Evolutionary conservation across 30 jellyfish, hydroid and myxozoan genomes (phyloP).

Genomic region (Aurelia sp.): DNA sequence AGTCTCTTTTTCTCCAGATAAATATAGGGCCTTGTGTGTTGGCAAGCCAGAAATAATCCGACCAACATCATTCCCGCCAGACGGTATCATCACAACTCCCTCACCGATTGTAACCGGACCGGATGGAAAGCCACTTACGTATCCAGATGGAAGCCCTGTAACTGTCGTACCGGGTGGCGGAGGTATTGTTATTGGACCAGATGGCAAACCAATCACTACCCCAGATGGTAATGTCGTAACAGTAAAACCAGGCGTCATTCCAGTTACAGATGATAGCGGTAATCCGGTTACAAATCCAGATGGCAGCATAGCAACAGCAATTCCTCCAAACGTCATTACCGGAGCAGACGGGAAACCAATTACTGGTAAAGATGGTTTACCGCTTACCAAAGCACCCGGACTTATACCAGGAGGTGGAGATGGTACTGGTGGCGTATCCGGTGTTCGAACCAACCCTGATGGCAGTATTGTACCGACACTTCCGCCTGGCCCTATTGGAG

Average conservation of each 20-base stretch:
- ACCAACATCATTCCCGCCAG: conserved; percentile 82
- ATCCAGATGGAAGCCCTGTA: not conserved
- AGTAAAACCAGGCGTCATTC: conserved; percentile 10
- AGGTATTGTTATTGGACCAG: conserved; percentile 7
- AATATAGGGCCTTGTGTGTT: conserved; percentile 83
- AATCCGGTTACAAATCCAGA: not conserved
- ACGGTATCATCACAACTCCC: conserved; percentile 49
- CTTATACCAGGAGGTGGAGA: conserved; percentile 30
- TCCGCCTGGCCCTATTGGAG: not conserved
- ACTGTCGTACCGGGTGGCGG: not conserved
- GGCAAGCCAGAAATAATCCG: conserved; percentile 76
- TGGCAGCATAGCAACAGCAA: not conserved
- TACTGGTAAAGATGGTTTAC: conserved; percentile 22
- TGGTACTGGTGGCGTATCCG: conserved; percentile 41
- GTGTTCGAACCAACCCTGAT: conserved; percentile 35
- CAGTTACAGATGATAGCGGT: conserved; percentile 41
- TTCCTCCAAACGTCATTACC: not conserved
- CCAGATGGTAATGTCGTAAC: conserved; percentile 33
- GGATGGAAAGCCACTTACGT: conserved; percentile 1
- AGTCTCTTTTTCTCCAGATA: conserved; percentile 29
- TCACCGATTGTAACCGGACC: conserved; percentile 75
- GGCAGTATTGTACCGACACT: conserved; percentile 1
- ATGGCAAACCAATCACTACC: conserved; percentile 11
- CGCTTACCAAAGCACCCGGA: conserved; percentile 15
- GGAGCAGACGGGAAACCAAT: conserved; percentile 1